Evolutionary conservation across 2,113 vertebrate species (phyloP).

Genomic region (Galemys pyrenaicus): DNA sequence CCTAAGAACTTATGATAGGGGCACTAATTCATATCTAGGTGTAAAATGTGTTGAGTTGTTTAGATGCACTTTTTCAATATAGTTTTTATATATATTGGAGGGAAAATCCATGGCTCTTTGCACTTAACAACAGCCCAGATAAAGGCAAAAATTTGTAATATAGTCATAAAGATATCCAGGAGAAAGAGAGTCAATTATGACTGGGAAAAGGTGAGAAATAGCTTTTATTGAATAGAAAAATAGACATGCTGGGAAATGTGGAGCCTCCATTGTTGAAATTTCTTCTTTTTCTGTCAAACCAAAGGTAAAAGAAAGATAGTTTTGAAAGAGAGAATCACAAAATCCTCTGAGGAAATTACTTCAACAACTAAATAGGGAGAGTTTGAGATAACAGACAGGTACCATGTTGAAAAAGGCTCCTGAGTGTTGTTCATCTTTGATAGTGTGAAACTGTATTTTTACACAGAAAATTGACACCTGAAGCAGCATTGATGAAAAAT

Average conservation of each 20-base stretch:
- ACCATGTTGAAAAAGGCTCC: not conserved
- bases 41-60: not conserved
- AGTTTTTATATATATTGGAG: not conserved
- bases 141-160: not conserved
- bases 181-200: not conserved
- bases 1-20: not conserved
- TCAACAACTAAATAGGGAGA: not conserved
- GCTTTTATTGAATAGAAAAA: conserved; percentile 41
- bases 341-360: conserved; percentile 44
- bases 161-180: not conserved
- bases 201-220: not conserved
- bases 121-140: not conserved
- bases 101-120: not conserved
- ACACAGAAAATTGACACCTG: not conserved
- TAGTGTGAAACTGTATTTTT: not conserved
- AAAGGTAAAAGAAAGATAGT: conserved; percentile 35
- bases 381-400: not conserved
- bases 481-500: conserved; percentile 2
- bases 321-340: conserved; percentile 25
- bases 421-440: not conserved
- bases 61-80: not conserved
- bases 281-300: conserved; percentile 49
- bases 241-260: conserved; percentile 25
- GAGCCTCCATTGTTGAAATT: not conserved
- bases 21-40: not conserved